Evolutionary conservation across 35 echinoderm and acorn worm genomes (phyloP).

Genomic region (Lytechinus pictus): DNA sequence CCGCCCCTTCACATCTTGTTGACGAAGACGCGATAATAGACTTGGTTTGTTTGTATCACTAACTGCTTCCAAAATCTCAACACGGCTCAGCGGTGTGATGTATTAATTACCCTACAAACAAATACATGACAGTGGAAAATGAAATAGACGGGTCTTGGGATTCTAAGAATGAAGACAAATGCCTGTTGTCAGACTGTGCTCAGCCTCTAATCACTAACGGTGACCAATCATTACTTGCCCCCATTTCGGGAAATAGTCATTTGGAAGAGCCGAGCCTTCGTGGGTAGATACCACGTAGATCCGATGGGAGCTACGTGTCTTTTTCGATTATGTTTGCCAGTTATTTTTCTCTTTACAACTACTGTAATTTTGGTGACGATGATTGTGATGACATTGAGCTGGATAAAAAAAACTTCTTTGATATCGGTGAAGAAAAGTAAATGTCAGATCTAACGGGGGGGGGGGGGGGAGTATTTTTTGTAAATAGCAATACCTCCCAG

Average conservation of each 20-base stretch:
- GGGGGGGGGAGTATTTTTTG: neutral
- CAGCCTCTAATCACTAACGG: conserved; percentile 10
- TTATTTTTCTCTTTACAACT: neutral
- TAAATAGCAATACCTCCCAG: neutral
- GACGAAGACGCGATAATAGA: neutral
- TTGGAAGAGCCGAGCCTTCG: neutral
- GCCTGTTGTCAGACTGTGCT: conserved; percentile 2
- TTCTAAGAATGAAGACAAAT: neutral
- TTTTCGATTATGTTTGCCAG: neutral
- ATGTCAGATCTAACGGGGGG: neutral
- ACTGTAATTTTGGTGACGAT: neutral
- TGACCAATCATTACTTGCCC: conserved; percentile 26
- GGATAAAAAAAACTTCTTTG: neutral
- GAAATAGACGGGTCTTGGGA: neutral
- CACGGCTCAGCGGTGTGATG: neutral
- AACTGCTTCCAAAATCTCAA: neutral
- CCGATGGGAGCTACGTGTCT: neutral
- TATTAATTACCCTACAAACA: conserved; percentile 2
- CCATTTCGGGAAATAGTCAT: neutral
- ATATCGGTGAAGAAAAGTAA: neutral
- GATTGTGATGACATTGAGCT: neutral
- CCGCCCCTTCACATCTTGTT: conserved; percentile 8
- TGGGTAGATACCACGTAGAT: neutral
- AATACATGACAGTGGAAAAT: neutral
- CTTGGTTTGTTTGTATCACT: neutral